Percentiles rank a stretch among this genome's conserved stretches.
phyloP scores from a whole-genome alignment of 2,797 vertebrate species.

The Premnoplex brunnescens region DNA sequence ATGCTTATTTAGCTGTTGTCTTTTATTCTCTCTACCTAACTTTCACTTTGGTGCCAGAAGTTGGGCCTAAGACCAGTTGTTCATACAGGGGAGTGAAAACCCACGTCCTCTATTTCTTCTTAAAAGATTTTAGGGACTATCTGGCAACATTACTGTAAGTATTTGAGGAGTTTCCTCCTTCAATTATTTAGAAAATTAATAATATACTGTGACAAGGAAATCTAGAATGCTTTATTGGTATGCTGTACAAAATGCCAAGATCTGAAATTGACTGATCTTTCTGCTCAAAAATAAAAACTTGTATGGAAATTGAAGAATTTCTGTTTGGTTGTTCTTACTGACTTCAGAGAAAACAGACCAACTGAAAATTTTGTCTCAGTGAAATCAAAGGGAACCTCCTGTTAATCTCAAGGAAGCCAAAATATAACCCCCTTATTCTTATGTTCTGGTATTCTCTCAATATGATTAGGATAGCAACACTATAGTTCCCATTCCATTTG shows the following conservation, averaged over 20 bases:
- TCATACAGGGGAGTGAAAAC: background rate
- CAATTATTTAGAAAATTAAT: background rate
- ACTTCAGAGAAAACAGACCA: background rate
- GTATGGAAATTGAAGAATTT: background rate
- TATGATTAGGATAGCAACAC: background rate
- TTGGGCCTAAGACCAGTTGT: accelerated
- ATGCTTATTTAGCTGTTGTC: background rate
- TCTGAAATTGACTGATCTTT: background rate
- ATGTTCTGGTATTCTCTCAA: background rate
- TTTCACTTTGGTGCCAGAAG: background rate
- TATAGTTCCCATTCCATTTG: background rate
- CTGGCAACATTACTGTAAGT: background rate
- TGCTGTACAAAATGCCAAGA: background rate
- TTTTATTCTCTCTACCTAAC: background rate
- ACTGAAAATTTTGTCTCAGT: background rate
- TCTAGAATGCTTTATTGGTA: background rate
- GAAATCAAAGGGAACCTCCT: background rate
- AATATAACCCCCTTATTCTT: background rate
- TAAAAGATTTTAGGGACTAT: background rate
- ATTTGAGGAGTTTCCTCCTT: background rate
- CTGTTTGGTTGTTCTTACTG: background rate
- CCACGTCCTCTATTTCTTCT: background rate
- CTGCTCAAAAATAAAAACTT: background rate
- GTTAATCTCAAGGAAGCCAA: background rate
- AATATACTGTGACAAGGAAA: background rate